Evolutionary conservation across 1,140 invertebrate genomes (phyloP), one percentile per base, ranked within the genome.

Genomic region (Aricia agestis): DNA sequence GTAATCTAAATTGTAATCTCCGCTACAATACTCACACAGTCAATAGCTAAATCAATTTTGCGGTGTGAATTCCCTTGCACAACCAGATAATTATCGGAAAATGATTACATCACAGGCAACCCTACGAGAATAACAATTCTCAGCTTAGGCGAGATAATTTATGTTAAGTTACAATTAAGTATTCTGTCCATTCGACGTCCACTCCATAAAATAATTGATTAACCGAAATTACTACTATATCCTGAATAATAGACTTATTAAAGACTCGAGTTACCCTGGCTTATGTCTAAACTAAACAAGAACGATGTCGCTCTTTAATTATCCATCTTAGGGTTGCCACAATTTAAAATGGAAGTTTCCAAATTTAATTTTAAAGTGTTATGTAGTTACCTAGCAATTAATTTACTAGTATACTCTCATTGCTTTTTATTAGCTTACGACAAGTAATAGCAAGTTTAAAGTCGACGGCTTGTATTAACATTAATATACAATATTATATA

Each of bases 141-240:
- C 1, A 52, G 45, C 36, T 36, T 52, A 52, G 9, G 2, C 10
- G 1, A 52, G 45, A 15, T 52, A 52, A 52, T 13, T 52, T 52
- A 52, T 52, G 45, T 52, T 52, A 52, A 52, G 45, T 52, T 52
- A 52, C 45, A 52, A 52, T 52, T 52, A 52, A 52, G 45, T 52
- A 52, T 52, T 52, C 45, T 15, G 45, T 52, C 45, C 45, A 9
- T 52, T 52, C 45, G 45, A 52, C 13, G 45, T 52, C 45, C 45
- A 52, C 13, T 52, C 45, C 9, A 52, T 13, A 52, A 15, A 13
- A 13, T 52, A 52, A 52, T 52, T 52, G 45, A 1, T 52, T 15
- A 3, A 15, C 0, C 45, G 45, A 52, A 52, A 52, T 52, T 52
- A 52, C 45, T 52, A 15, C 3, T 52, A 13, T 52, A 15, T 11